Percentiles rank a stretch among this genome's conserved stretches.
phyloP scores from a whole-genome alignment of 2,888 invertebrate genomes.

The Nemotelus pantherinus region DNA sequence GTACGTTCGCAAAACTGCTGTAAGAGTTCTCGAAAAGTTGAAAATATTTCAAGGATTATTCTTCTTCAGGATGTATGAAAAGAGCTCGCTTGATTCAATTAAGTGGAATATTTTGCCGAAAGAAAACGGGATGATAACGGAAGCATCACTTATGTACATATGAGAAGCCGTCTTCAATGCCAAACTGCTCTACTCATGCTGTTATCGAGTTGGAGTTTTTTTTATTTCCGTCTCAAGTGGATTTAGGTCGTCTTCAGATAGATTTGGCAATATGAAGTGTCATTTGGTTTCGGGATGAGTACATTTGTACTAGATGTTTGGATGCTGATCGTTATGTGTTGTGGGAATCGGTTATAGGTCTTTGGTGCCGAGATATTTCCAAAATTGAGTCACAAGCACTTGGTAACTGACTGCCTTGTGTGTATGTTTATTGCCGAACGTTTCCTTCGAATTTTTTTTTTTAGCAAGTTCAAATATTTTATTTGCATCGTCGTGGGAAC shows the following conservation, averaged over 20 bases:
- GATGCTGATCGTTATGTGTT: not conserved
- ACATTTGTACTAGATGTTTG: not conserved
- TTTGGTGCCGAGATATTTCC: no score
- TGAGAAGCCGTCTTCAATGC: not conserved
- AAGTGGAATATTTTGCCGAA: conserved; percentile 34
- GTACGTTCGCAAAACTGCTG: conserved; percentile 3
- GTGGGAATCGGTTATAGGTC: not conserved
- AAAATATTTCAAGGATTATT: conserved; percentile 37
- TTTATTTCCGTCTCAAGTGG: conserved; percentile 27
- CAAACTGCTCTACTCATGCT: conserved; percentile 19
- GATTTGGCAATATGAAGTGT: conserved; percentile 31
- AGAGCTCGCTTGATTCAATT: conserved; percentile 39
- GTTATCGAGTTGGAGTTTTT: conserved; percentile 11
- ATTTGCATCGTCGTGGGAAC: no score
- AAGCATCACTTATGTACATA: conserved; percentile 27
- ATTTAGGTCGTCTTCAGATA: conserved; percentile 29
- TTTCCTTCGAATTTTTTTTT: no score
- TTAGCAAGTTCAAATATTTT: no score
- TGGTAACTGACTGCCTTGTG: no score
- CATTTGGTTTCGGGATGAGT: conserved; percentile 22
- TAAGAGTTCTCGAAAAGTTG: conserved; percentile 34
- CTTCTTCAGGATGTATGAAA: conserved; percentile 26
- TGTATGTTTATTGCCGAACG: no score
- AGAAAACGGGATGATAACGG: conserved; percentile 8
- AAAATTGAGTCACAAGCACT: no score